Evolutionary conservation across 1,140 invertebrate species (phyloP), one percentile per base, ranked within the genome.

Genomic region (Eulimnadia texana): DNA sequence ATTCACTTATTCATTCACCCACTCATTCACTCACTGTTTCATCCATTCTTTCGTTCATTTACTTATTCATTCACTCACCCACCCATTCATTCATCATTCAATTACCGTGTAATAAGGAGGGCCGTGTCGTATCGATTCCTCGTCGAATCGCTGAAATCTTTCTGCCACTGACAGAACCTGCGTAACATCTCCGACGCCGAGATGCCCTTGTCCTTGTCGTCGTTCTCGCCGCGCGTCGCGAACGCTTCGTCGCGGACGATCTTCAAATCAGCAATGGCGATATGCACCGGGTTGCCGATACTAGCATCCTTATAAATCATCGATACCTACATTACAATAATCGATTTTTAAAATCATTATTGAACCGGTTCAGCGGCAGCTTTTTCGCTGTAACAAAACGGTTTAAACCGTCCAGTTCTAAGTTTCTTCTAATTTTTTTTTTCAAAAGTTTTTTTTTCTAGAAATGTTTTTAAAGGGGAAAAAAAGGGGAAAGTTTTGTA

Each of bases 271-370:
- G 87, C 82, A 9, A 93, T 79, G 0, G 84, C 79, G 27, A 92
- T 81, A 65, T 80, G 84, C 50, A 92, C 81, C 0, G 84, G 80
- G 70, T 90, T 89, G 3, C 88, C 86, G 62, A 92, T 84, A 28
- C 82, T 85, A 3, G 83, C 80, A 69, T 91, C 85, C 64, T 85
- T 83, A 71, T 84, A 92, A 62, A 92, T 82, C 27, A 82, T 76
- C 3, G 84, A 79, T 6, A 86, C 84, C 83, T 86, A 66, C 16
- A 66, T 56, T n/a, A n/a, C n/a, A n/a, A n/a, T 19, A 50, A 50
- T 50, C 49, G n/a, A 50, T 50, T 50, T 50, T 19, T 50, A 19
- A 22, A 50, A 19, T 50, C 49, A 22, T 50, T 50, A 50, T 50
- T 50, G 49, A n/a, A 50, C n/a, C n/a, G n/a, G n/a, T n/a, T n/a